Evolutionary conservation across 2,888 invertebrate species (phyloP).

Genomic region (Lasioglossum lativentre): DNA sequence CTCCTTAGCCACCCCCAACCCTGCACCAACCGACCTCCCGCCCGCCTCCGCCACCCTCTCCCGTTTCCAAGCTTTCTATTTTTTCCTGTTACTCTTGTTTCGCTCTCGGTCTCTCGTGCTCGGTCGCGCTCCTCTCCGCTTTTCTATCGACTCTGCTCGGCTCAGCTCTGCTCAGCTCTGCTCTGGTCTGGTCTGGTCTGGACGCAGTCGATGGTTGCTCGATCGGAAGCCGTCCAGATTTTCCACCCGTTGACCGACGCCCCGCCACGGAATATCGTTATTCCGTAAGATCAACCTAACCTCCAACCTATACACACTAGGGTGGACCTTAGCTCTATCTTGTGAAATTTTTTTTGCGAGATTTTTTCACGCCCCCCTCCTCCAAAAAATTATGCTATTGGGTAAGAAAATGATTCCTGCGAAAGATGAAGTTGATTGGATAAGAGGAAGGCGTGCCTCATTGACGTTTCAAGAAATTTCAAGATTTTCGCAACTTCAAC

Average conservation of each 20-base stretch:
- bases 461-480: too few species aligned
- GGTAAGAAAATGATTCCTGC: too few species aligned
- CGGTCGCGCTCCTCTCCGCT: neutral
- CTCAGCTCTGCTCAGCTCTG: neutral
- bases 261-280: neutral
- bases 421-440: too few species aligned
- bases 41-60: constrained; percentile 64
- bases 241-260: neutral
- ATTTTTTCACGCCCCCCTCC: too few species aligned
- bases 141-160: neutral
- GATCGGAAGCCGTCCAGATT: constrained; percentile 1
- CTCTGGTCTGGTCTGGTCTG: neutral
- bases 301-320: neutral
- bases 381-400: too few species aligned
- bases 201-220: constrained; percentile 1
- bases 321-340: too few species aligned
- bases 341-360: too few species aligned
- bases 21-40: constrained; percentile 64
- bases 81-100: neutral
- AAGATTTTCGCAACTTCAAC: too few species aligned
- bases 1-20: constrained; percentile 52
- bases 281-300: neutral
- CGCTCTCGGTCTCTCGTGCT: neutral
- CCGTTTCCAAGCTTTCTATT: constrained; percentile 7
- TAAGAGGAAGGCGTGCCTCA: too few species aligned